Evolutionary conservation across 2,888 invertebrate genomes (phyloP).

Genomic region (Caenorhabditis wallacei): DNA sequence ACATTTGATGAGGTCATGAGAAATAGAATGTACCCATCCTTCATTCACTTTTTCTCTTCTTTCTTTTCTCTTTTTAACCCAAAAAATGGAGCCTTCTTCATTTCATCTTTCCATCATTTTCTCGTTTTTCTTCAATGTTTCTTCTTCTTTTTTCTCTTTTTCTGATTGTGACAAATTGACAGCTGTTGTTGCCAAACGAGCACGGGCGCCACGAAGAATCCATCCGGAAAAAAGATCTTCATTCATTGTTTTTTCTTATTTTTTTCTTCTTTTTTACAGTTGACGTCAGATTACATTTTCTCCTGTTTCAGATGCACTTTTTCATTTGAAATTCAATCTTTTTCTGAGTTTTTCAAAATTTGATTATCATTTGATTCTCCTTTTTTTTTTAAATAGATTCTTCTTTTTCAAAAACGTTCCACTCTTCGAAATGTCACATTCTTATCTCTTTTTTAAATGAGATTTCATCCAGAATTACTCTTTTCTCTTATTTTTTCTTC

Average conservation of each 20-base stretch:
- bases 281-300: not conserved
- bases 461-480: too few species aligned
- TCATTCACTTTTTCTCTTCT: not conserved
- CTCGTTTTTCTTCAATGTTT: slow-evolving; percentile 41
- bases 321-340: not conserved
- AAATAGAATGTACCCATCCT: slow-evolving; percentile 11
- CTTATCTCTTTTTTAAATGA: too few species aligned
- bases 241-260: slow-evolving; percentile 1
- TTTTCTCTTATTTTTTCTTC: too few species aligned
- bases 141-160: slow-evolving; percentile 17
- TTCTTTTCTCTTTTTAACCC: not conserved
- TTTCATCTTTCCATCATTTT: slow-evolving; percentile 26
- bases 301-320: slow-evolving; percentile 40
- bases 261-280: not conserved
- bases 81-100: slow-evolving; percentile 46
- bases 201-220: slow-evolving; percentile 47
- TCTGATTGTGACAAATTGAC: slow-evolving; percentile 51
- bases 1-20: slow-evolving; percentile 58
- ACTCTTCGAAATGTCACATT: too few species aligned
- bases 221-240: not conserved
- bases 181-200: slow-evolving; percentile 53
- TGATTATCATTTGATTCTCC: too few species aligned
- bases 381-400: too few species aligned
- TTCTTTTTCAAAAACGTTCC: too few species aligned
- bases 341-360: too few species aligned